Percentiles rank a stretch among this genome's conserved stretches.
These are phyloP conservation scores for Chelon auratus DNA, from an alignment of 2,797 vertebrate species.

Conservation along the genomic window DNA sequence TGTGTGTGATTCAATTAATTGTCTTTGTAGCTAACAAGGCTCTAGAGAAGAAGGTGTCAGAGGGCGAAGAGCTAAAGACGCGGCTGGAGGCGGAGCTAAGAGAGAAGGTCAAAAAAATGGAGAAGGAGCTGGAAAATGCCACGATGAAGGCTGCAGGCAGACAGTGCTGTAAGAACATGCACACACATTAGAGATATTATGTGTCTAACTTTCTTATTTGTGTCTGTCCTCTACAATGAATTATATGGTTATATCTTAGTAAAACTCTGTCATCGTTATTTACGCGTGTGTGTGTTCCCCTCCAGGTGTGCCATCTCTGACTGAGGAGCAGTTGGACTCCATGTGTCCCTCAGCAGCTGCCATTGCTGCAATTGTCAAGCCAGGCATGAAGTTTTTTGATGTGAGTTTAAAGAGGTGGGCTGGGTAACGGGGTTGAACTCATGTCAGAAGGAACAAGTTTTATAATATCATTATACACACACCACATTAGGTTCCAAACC, in stretches of 20 bases:
- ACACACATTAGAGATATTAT: background rate
- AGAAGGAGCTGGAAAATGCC: constrained; percentile 93
- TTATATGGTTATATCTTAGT: background rate
- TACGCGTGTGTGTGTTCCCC: background rate
- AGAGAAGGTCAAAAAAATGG: constrained; percentile 91
- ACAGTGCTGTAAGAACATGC: constrained; percentile 89
- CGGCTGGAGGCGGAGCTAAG: constrained; percentile 88
- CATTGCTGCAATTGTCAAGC: constrained; percentile 95
- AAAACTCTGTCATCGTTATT: background rate
- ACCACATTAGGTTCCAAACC: too few species aligned
- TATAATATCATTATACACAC: too few species aligned
- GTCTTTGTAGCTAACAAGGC: constrained; percentile 86
- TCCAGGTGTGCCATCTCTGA: constrained; percentile 87
- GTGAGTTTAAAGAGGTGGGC: constrained; percentile 73
- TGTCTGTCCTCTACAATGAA: background rate
- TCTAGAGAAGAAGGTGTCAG: constrained; percentile 87
- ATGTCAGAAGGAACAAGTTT: background rate
- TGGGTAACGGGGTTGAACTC: background rate
- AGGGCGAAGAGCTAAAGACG: constrained; percentile 84
- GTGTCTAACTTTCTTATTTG: background rate
- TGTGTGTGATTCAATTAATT: constrained; percentile 2
- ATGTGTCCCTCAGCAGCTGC: constrained; percentile 97
- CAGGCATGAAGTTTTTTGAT: constrained; percentile 98
- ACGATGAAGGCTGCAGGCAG: constrained; percentile 88
- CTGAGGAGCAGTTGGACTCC: constrained; percentile 91